Evolutionary conservation across 2,888 invertebrate genomes (phyloP), one percentile per base, ranked within the genome.

Genomic region (Litoditis marina): DNA sequence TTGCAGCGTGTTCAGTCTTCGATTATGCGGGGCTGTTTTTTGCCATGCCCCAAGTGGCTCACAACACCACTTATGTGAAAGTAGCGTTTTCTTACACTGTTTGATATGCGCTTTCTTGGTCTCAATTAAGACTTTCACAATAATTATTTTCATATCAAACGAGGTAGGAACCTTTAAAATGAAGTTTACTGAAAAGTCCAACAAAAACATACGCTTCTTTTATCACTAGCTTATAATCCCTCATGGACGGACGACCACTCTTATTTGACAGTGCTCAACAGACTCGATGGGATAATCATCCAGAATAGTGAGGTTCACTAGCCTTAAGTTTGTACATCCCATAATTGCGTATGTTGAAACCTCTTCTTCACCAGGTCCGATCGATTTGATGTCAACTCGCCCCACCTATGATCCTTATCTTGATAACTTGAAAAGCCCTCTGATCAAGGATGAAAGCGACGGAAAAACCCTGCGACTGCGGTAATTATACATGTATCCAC

Each of bases 371-470:
- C 19, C 50, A 68, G 62, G 65, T 53, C 63, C n/a, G n/a, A n/a
- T 69, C 53, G 77, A 78, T 60, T 63, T 79, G 61, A 79, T 79
- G 80, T 66, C 78, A 36, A 76, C 74, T 52, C 73, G 78, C 28
- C 82, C 82, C 53, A 69, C 71, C 19, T 83, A 83, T 70, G 82
- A 83, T 62, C 83, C 83, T 28, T 82, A 83, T 58, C 65, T 83
- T 65, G 82, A 83, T 71, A 82, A 79, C 66, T 65, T 82, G 65
- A 79, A 79, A 66, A 94, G 93, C 55, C 94, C 94, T 19, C 88
- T 94, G 78, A 93, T 92, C 84, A 91, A 93, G 85, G 92, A 93
- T 80, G 92, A 92, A 82, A 92, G 92, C 60, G 91, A 92, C 84
- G 92, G 90, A 86, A 94, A 94, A 86, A 90, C 91, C 84, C 88